Evolutionary conservation across 2,888 invertebrate species (phyloP).

Genomic region (Camptogramma bilineatum): DNA sequence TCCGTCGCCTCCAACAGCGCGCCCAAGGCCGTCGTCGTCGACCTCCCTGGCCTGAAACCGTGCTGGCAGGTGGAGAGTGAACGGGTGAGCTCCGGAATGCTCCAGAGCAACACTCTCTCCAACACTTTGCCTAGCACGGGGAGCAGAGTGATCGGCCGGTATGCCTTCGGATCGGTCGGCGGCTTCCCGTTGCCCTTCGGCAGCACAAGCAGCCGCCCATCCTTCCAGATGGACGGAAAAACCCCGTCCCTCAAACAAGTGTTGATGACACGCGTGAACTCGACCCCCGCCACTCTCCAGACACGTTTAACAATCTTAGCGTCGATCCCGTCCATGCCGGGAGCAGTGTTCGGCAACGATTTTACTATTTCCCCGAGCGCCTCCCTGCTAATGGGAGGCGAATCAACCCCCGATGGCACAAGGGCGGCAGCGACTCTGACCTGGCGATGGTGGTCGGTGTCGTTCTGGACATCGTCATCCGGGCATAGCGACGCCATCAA

Average conservation of each 20-base stretch:
- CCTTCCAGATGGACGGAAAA: neutral
- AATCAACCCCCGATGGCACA: too few species aligned
- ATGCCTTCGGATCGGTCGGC: constrained; percentile 22
- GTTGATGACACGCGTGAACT: neutral
- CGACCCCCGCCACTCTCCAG: neutral
- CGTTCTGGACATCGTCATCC: too few species aligned
- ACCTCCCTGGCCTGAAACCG: constrained; percentile 49
- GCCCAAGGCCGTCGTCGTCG: constrained; percentile 46
- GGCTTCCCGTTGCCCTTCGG: constrained; percentile 8
- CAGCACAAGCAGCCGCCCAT: neutral
- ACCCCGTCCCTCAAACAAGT: neutral
- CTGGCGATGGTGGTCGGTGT: too few species aligned
- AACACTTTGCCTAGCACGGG: constrained; percentile 49
- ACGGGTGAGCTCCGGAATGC: neutral
- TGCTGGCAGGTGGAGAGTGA: constrained; percentile 45
- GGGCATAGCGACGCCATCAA: too few species aligned
- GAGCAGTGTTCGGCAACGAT: too few species aligned
- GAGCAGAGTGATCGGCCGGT: constrained; percentile 51
- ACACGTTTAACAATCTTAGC: too few species aligned
- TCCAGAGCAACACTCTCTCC: constrained; percentile 10
- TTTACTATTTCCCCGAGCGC: too few species aligned
- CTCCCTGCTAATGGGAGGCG: too few species aligned
- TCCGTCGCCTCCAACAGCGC: neutral
- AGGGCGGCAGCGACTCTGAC: too few species aligned
- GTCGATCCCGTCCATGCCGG: too few species aligned